Base-by-base conservation (phyloP, 2,888 invertebrate species). In the Rhorus exstirpatorius region DNA sequence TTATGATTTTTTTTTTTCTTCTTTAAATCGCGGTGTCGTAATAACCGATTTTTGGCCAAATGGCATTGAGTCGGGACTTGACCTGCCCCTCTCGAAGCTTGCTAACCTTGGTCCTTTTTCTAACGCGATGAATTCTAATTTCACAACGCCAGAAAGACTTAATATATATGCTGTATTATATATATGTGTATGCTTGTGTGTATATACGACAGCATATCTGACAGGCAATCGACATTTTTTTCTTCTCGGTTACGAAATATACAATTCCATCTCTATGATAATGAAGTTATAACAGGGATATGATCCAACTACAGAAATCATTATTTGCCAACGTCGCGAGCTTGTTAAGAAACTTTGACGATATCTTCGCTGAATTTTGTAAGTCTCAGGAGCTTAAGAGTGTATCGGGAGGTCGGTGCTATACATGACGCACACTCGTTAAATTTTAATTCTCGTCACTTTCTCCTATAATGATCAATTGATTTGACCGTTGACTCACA, bases 21-120 rank as follows among this genome's bases (percentile, higher is more conserved):
- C 31, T 24, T 19, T 2, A 41, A 58, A 44, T 6, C n/a, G n/a
- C 41, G 14, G 46, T 82, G 26, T 70, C 49, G 79, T 51, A 82
- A 75, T 35, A 65, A 68, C 21, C 63, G 41, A 79, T 75, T 75
- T 71, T 65, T 78, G 51, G 49, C 44, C 53, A 77, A 65, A 71
- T 72, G 79, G 70, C 79, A 82, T 82, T 82, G 82, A 82, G 75
- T n/a, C 10, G 49, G 60, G 79, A 82, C 82, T 79, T 75, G 82
- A 82, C 79, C 82, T 82, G 82, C 79, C 68, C 81, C 81, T 77
- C 78, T 77, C 68, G 55, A 58, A 58, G 44, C 75, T 51, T 0
- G 21, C 63, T 51, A 70, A 78, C 77, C 72, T 70, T 70, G 75
- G 44, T 70, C 75, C 38, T 72, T 61, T 75, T 55, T 51, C 49